These are phyloP conservation scores for Drosophila mauritiana DNA, from an alignment of 1,140 invertebrate genomes.

Conservation along the genomic window DNA sequence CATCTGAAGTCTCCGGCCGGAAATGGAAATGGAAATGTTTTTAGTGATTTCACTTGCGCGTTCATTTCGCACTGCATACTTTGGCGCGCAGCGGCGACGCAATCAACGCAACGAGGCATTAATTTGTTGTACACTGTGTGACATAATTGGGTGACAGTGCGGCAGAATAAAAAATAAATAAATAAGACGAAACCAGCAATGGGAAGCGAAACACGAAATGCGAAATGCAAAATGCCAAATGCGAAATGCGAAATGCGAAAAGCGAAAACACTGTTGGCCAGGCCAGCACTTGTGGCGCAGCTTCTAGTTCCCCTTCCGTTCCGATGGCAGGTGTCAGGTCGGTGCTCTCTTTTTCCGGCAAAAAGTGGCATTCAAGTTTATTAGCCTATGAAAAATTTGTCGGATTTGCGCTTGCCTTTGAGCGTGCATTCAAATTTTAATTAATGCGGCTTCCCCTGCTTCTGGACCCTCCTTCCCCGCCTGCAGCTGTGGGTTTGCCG, in stretches of 20 bases:
- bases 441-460: constrained; percentile 61
- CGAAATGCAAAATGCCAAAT: constrained; percentile 1
- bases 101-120: constrained; percentile 84
- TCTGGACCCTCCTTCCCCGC: too few relatives aligned
- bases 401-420: constrained; percentile 75
- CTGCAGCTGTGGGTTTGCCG: constrained; percentile 8
- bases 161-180: constrained; percentile 66
- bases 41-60: constrained; percentile 78
- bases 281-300: constrained; percentile 45
- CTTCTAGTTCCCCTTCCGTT: constrained; percentile 22
- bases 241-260: constrained; percentile 18
- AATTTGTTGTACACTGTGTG: constrained; percentile 83
- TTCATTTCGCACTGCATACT: constrained; percentile 70
- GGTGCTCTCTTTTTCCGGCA: constrained; percentile 43
- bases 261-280: constrained; percentile 67
- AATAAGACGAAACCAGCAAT: constrained; percentile 18
- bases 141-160: constrained; percentile 83
- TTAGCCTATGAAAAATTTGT: constrained; percentile 83
- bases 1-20: constrained; percentile 28
- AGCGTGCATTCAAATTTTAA: constrained; percentile 79
- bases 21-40: constrained; percentile 62
- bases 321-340: constrained; percentile 31
- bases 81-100: constrained; percentile 66
- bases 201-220: constrained; percentile 4
- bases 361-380: constrained; percentile 76